These are phyloP conservation scores for Lottia scabra DNA, from an alignment of 2,888 invertebrate species.

Conservation along the genomic window DNA sequence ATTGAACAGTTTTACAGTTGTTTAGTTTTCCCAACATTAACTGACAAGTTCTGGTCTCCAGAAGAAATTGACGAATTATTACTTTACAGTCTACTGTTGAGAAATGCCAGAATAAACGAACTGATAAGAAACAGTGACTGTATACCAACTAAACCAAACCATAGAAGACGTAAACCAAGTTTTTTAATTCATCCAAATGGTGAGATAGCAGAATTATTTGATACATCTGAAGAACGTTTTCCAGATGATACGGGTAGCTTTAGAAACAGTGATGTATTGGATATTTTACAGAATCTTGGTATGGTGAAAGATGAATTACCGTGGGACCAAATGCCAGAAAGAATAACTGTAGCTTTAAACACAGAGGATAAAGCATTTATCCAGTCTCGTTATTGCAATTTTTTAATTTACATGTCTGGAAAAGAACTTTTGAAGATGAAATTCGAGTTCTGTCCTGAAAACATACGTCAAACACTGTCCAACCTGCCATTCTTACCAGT, in stretches of 20 bases:
- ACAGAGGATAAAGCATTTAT: background rate
- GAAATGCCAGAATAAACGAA: slow-evolving; percentile 1
- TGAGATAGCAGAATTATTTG: slow-evolving; percentile 39
- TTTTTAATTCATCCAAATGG: slow-evolving; percentile 47
- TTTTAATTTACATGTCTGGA: slow-evolving; percentile 10
- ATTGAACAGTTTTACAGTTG: slow-evolving; percentile 36
- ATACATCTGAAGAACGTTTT: slow-evolving; percentile 43
- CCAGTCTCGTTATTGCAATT: background rate
- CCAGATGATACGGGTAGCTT: slow-evolving; percentile 27
- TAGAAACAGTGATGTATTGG: background rate
- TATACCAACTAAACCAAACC: slow-evolving; percentile 44
- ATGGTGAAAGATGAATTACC: slow-evolving; percentile 9
- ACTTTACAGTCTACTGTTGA: background rate
- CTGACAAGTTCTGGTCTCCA: slow-evolving; percentile 10
- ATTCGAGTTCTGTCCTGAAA: slow-evolving; percentile 5
- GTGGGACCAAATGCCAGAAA: background rate
- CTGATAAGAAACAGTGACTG: slow-evolving; percentile 23
- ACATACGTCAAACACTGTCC: background rate
- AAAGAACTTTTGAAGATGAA: background rate
- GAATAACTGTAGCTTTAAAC: slow-evolving; percentile 1
- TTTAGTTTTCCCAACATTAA: slow-evolving; percentile 45
- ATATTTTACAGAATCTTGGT: background rate
- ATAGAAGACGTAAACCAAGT: slow-evolving; percentile 33
- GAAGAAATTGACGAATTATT: background rate
- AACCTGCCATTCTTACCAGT: slow-evolving; percentile 19